A percentile compares a stretch with the other conserved stretches of the same genome.
Evolutionary conservation across 2,888 invertebrate genomes (phyloP).

Genomic region (Phorcus lineatus): DNA sequence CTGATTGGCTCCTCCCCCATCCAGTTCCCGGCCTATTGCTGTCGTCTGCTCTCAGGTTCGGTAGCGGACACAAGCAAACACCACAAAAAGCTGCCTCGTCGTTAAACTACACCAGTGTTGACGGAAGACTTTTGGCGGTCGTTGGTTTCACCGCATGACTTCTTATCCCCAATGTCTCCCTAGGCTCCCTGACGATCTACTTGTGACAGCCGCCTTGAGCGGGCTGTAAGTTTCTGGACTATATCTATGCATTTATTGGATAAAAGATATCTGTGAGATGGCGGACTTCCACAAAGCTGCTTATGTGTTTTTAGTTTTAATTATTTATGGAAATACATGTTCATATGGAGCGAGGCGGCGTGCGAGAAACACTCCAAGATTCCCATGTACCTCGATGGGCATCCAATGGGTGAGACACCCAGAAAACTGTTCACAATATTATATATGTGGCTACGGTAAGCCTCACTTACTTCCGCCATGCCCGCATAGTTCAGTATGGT

Average conservation of each 20-base stretch:
- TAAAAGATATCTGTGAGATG: not conserved
- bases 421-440: slow-evolving; percentile 36
- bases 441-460: slow-evolving; percentile 33
- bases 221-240: not conserved
- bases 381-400: slow-evolving; percentile 27
- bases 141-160: not conserved
- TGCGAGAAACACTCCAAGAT: slow-evolving; percentile 20
- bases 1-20: not conserved
- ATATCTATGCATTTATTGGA: not conserved
- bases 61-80: not conserved
- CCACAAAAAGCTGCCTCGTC: slow-evolving; percentile 3
- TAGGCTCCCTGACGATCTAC: not conserved
- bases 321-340: not conserved
- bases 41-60: not conserved
- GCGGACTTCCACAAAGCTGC: not conserved
- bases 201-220: slow-evolving; percentile 1
- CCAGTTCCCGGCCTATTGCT: not conserved
- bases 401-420: slow-evolving; percentile 37
- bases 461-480: slow-evolving; percentile 36
- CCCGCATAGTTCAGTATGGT: slow-evolving; percentile 40
- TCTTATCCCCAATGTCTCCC: slow-evolving; percentile 1
- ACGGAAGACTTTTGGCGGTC: slow-evolving; percentile 4
- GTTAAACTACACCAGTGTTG: not conserved
- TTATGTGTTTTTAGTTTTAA: slow-evolving; percentile 5
- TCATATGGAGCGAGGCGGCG: slow-evolving; percentile 12